Conservation (phyloP, 35 echinoderm and acorn worm genomes). For the Stichopus chloronotus region DNA sequence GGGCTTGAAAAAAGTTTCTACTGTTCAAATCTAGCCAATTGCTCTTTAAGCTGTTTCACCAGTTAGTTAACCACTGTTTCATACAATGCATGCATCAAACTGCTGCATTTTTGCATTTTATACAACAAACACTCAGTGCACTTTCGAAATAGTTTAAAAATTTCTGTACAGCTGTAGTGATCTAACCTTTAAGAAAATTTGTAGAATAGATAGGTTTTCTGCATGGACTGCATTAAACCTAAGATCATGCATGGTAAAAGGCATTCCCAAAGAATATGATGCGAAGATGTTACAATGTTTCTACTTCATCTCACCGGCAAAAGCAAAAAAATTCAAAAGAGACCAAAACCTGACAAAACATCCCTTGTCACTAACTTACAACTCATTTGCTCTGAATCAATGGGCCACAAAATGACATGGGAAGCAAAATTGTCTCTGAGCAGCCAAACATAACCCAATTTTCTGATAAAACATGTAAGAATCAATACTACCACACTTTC, state of each 20-base stretch:
- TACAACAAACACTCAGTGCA: no score
- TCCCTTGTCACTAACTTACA: conserved; percentile 41
- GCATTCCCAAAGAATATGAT: background rate
- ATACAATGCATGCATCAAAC: no score
- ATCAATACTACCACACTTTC: conserved; percentile 44
- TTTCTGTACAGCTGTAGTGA: no score
- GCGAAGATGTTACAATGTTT: conserved; percentile 6
- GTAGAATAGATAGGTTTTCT: no score
- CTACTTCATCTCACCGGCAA: conserved; percentile 22
- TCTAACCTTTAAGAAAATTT: no score
- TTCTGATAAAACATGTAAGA: conserved; percentile 51
- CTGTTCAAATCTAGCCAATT: no score
- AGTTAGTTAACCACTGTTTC: no score
- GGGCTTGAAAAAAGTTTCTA: no score
- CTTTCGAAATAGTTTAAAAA: no score
- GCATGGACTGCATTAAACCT: background rate
- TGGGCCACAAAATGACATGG: conserved; percentile 23
- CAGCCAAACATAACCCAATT: conserved; percentile 55
- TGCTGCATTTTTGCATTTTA: no score
- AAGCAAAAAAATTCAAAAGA: background rate
- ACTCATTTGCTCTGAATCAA: conserved; percentile 48
- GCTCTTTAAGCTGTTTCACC: no score
- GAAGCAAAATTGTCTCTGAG: conserved; percentile 48
- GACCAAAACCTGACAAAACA: conserved; percentile 43
- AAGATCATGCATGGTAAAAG: background rate